Conservation (phyloP, 1,140 invertebrate genomes). For the Papilio dardanus region DNA sequence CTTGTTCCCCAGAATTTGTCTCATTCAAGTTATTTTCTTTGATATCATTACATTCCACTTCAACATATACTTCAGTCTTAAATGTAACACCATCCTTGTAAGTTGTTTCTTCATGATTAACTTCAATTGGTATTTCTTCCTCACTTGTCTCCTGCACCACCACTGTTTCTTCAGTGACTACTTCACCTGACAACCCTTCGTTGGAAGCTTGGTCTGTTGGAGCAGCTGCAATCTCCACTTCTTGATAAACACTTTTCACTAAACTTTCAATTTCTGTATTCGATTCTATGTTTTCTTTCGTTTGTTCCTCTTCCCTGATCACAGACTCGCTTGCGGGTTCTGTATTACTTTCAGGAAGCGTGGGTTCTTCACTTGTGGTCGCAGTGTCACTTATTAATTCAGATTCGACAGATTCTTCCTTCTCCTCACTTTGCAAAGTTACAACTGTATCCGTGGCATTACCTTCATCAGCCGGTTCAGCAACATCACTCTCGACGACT, state of each 20-base stretch:
- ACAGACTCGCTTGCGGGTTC: constrained; percentile 7
- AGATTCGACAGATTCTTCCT: constrained; percentile 16
- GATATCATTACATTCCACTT: constrained; percentile 61
- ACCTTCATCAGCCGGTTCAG: constrained; percentile 17
- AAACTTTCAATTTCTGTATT: constrained; percentile 34
- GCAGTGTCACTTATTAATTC: neutral
- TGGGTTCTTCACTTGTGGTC: neutral
- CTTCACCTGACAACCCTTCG: neutral
- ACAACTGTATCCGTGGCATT: constrained; percentile 26
- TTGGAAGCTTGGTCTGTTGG: constrained; percentile 43
- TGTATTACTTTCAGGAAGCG: neutral
- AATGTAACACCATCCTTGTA: constrained; percentile 59
- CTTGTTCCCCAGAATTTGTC: constrained; percentile 47
- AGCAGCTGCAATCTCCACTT: constrained; percentile 45
- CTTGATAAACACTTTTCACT: constrained; percentile 33
- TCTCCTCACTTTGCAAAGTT: constrained; percentile 10
- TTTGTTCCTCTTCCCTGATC: neutral
- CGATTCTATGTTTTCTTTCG: constrained; percentile 34
- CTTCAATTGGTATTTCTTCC: constrained; percentile 32
- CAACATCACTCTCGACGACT: constrained; percentile 47
- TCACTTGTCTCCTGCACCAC: constrained; percentile 4
- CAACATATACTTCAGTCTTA: constrained; percentile 72
- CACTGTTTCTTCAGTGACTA: neutral
- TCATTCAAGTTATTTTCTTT: constrained; percentile 51
- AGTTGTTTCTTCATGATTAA: constrained; percentile 45